A percentile compares a stretch with the other conserved stretches of the same genome.
phyloP scores from a whole-genome alignment of 1,140 invertebrate species.

The Bombus cullumanus region DNA sequence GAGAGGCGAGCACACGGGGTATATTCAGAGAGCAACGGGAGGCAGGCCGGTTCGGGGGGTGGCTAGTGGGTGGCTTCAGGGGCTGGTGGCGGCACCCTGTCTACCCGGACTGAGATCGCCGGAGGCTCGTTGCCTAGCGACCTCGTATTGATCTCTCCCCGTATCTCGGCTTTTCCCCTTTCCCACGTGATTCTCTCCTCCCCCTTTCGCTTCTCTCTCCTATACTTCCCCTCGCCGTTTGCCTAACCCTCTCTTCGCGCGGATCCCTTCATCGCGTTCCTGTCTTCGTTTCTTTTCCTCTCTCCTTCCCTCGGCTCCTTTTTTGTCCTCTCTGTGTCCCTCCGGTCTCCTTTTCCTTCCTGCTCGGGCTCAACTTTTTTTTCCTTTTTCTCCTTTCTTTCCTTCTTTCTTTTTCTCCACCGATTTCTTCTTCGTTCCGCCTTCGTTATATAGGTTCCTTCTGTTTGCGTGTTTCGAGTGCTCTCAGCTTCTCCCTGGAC shows the following conservation, averaged over 20 bases:
- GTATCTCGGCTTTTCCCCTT: constrained; percentile 79
- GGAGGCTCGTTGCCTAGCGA: constrained; percentile 83
- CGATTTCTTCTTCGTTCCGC: constrained; percentile 21
- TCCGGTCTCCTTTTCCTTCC: constrained; percentile 25
- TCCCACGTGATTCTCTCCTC: constrained; percentile 72
- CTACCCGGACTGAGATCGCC: constrained; percentile 82
- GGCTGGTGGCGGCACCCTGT: constrained; percentile 82
- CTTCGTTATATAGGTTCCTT: constrained; percentile 20
- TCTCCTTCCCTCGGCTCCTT: not conserved
- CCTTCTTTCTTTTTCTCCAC: not conserved
- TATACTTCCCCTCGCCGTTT: constrained; percentile 45
- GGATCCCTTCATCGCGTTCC: constrained; percentile 13
- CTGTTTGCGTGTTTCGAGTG: constrained; percentile 48
- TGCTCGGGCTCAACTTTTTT: constrained; percentile 1
- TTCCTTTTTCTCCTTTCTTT: not conserved
- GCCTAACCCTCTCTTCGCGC: constrained; percentile 33
- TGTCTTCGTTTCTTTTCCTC: constrained; percentile 39
- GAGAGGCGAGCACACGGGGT: constrained; percentile 4
- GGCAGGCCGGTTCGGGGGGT: constrained; percentile 31
- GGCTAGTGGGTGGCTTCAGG: constrained; percentile 57
- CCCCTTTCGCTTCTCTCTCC: constrained; percentile 38
- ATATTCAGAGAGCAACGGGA: constrained; percentile 34
- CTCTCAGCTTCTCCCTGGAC: not conserved
- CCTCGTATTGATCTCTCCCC: constrained; percentile 81
- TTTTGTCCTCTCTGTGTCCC: not conserved